Evolutionary conservation across 2,888 invertebrate genomes (phyloP).

Genomic region (Standfussiana lucernea): DNA sequence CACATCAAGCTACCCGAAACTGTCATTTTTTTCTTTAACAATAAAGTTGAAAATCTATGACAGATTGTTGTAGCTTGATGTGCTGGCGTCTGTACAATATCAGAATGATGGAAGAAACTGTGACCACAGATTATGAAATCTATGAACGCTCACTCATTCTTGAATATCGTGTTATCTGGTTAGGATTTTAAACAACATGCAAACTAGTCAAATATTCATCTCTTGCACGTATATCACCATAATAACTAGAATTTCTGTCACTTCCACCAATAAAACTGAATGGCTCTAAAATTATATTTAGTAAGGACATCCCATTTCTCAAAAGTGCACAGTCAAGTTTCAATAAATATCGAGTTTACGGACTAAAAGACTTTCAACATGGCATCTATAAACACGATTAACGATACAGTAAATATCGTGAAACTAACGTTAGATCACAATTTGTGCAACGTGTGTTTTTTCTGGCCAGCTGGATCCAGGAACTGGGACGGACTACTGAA

Average conservation of each 20-base stretch:
- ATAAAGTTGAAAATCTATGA: too few relatives aligned
- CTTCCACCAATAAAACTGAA: constrained; percentile 36
- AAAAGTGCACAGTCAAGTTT: constrained; percentile 21
- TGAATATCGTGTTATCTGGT: background rate
- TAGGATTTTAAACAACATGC: background rate
- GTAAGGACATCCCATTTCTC: constrained; percentile 40
- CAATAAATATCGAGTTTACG: constrained; percentile 54
- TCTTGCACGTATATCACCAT: constrained; percentile 15
- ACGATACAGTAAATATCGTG: constrained; percentile 73
- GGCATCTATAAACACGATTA: constrained; percentile 73
- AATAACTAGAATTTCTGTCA: constrained; percentile 27
- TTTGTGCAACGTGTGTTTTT: constrained; percentile 70
- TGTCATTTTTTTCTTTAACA: too few relatives aligned
- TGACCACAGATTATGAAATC: background rate
- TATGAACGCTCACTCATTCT: background rate
- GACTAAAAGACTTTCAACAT: constrained; percentile 63
- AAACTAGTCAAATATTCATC: background rate
- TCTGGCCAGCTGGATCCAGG: constrained; percentile 55
- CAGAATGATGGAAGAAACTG: background rate
- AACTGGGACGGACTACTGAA: constrained; percentile 59
- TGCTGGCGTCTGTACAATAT: too few relatives aligned
- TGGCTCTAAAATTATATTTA: constrained; percentile 38
- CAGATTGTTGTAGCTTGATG: too few relatives aligned
- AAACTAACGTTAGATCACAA: constrained; percentile 66
- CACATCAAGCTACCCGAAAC: too few relatives aligned